Percentiles rank a stretch among this genome's conserved stretches.
These are phyloP conservation scores for Lasioglossum villosulum DNA, from an alignment of 2,888 invertebrate genomes.

Conservation along the genomic window DNA sequence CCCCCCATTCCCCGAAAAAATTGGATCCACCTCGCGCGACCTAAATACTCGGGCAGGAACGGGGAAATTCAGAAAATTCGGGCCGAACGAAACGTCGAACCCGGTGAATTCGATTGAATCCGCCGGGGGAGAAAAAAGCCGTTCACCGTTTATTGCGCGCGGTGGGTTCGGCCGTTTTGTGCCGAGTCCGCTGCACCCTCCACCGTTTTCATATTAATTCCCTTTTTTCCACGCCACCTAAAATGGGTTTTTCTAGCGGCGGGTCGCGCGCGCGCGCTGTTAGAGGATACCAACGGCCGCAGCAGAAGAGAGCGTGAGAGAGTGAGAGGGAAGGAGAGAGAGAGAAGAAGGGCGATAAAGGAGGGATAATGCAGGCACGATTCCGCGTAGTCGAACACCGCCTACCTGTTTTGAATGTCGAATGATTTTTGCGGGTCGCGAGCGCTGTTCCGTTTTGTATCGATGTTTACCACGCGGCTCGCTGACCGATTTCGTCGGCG, in stretches of 20 bases:
- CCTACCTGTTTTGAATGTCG: neutral
- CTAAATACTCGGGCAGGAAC: conserved; percentile 29
- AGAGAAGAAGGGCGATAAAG: neutral
- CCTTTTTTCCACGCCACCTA: conserved; percentile 3
- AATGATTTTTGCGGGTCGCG: conserved; percentile 24
- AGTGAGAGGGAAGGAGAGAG: neutral
- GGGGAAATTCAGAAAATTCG: conserved; percentile 41
- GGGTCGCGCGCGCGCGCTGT: neutral
- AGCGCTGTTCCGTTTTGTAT: neutral
- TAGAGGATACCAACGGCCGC: neutral
- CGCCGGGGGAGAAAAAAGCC: conserved; percentile 14
- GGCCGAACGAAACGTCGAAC: conserved; percentile 38
- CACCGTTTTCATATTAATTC: conserved; percentile 50
- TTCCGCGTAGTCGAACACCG: neutral
- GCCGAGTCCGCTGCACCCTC: conserved; percentile 3
- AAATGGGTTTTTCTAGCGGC: conserved; percentile 16
- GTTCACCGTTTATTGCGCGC: conserved; percentile 43
- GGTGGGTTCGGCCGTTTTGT: conserved; percentile 9
- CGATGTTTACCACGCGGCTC: neutral
- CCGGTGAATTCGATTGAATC: conserved; percentile 30
- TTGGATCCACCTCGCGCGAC: conserved; percentile 12
- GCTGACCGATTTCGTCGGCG: conserved; percentile 8
- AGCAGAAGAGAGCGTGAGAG: neutral
- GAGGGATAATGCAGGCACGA: conserved; percentile 13
- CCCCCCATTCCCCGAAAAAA: conserved; percentile 14